Percentiles rank a stretch among this genome's conserved stretches.
phyloP scores from a whole-genome alignment of 2,888 invertebrate species.

The Osmoderma eremita region DNA sequence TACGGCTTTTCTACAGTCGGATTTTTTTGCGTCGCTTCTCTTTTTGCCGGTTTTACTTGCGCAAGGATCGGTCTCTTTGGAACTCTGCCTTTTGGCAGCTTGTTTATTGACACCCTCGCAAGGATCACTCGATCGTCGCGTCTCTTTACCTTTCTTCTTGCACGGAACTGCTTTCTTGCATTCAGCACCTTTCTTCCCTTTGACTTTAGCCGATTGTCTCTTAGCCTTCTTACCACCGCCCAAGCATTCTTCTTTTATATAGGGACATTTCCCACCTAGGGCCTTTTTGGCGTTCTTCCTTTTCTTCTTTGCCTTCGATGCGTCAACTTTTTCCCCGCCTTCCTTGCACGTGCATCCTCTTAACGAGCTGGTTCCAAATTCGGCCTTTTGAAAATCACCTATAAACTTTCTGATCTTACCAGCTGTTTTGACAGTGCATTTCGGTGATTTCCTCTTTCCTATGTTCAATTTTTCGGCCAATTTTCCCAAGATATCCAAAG shows the following conservation, averaged over 20 bases:
- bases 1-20: neutral
- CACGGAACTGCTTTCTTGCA: constrained; percentile 15
- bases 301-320: neutral
- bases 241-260: constrained; percentile 33
- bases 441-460: neutral
- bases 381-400: constrained; percentile 14
- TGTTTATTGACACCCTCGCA: neutral
- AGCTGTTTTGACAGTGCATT: constrained; percentile 11
- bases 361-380: constrained; percentile 9
- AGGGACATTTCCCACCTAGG: constrained; percentile 2
- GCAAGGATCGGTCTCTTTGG: constrained; percentile 46
- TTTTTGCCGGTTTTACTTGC: neutral
- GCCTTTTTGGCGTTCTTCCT: constrained; percentile 15
- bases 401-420: constrained; percentile 27
- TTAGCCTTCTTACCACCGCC: neutral
- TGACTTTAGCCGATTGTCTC: neutral
- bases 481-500: neutral
- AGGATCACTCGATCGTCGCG: constrained; percentile 8
- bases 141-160: constrained; percentile 4
- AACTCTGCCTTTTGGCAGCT: constrained; percentile 2
- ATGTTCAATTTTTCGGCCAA: neutral
- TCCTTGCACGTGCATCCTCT: neutral
- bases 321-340: constrained; percentile 1
- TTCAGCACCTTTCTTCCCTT: neutral
- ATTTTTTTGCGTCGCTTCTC: constrained; percentile 39